Evolutionary conservation across 2,113 vertebrate genomes (phyloP).

Genomic region (Cairina moschata): DNA sequence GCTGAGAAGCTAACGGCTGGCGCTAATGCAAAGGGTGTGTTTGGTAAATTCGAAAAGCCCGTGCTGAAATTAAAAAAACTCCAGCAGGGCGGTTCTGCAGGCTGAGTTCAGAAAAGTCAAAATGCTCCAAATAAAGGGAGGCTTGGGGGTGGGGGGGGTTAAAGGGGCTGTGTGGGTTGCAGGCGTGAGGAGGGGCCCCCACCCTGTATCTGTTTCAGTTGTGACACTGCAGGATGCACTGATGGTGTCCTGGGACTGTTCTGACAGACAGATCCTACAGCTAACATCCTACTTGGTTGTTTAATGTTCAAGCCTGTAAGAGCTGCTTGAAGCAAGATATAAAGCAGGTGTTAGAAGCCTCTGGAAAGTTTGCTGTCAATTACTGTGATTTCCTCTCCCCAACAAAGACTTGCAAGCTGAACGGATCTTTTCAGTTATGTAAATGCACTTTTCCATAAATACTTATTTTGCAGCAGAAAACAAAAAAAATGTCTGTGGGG

Average conservation of each 20-base stretch:
- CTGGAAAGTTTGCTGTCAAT: conserved; percentile 20
- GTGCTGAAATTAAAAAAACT: neutral
- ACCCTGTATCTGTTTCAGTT: neutral
- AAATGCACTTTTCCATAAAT: neutral
- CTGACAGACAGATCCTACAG: rapidly evolving
- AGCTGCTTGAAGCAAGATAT: neutral
- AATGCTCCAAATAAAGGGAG: neutral
- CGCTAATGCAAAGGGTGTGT: neutral
- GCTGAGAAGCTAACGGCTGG: neutral
- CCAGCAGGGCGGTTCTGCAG: rapidly evolving
- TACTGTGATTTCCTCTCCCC: conserved; percentile 6
- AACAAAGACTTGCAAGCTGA: neutral
- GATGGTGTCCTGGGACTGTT: neutral
- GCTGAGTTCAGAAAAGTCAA: neutral
- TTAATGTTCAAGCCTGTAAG: neutral
- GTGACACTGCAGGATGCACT: neutral
- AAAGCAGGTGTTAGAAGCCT: conserved; percentile 8
- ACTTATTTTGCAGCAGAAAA: neutral
- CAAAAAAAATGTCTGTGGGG: neutral
- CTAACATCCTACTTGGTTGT: neutral
- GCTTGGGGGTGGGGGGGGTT: neutral
- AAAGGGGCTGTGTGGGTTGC: rapidly evolving
- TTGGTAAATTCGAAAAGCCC: neutral
- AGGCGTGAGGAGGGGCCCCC: neutral
- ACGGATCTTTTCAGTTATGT: neutral